Conservation (phyloP, 2,888 invertebrate species). For the Tubiluchus corallicola region DNA sequence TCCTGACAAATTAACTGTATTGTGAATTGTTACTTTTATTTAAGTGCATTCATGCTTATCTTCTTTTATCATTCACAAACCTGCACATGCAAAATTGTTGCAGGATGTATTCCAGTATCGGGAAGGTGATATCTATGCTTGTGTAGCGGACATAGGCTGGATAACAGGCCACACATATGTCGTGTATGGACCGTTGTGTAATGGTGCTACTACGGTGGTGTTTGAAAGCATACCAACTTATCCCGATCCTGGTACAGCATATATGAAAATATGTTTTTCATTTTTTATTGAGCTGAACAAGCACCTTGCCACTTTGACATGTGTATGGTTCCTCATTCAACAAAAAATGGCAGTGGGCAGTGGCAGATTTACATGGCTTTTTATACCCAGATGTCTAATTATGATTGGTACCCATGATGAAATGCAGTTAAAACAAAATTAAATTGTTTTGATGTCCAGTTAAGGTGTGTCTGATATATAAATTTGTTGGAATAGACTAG, state of each 20-base stretch:
- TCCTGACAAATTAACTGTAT: not conserved
- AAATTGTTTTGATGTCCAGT: too few species aligned
- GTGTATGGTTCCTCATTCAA: too few species aligned
- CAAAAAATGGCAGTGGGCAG: too few species aligned
- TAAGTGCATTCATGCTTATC: constrained; percentile 1
- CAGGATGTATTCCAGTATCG: constrained; percentile 33
- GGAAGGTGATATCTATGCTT: constrained; percentile 31
- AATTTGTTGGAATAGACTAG: too few species aligned
- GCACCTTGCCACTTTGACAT: too few species aligned
- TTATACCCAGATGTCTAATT: too few species aligned
- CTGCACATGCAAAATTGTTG: constrained; percentile 8
- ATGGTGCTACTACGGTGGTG: constrained; percentile 33
- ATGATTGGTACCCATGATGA: too few species aligned
- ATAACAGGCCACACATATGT: constrained; percentile 32
- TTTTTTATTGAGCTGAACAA: too few species aligned
- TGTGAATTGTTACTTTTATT: not conserved
- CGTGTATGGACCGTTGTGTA: constrained; percentile 35
- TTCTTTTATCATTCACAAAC: not conserved
- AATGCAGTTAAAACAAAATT: too few species aligned
- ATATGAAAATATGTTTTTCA: too few species aligned
- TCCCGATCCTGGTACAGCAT: constrained; percentile 35
- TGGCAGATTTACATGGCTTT: too few species aligned
- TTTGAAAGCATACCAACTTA: constrained; percentile 35
- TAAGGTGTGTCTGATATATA: too few species aligned
- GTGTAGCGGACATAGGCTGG: constrained; percentile 37